A percentile compares a stretch with the other conserved stretches of the same genome.
phyloP scores from a whole-genome alignment of 2,888 invertebrate genomes.

The Callinectes sapidus region DNA sequence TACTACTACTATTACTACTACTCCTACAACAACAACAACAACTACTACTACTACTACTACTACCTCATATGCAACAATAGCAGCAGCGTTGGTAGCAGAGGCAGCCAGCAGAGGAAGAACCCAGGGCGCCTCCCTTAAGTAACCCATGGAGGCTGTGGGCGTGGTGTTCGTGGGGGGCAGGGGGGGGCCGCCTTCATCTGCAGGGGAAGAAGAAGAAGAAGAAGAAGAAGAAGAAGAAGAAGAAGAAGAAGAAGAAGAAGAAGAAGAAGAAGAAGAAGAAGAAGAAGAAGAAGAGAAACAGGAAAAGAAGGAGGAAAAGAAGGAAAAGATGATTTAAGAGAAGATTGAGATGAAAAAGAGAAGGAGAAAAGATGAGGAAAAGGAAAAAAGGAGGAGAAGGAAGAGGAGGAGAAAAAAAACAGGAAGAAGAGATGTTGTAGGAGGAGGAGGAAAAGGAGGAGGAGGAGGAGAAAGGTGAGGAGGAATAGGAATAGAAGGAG shows the following conservation, averaged over 20 bases:
- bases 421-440: neutral
- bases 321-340: neutral
- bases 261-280: neutral
- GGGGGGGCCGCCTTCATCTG: slow-evolving; percentile 6
- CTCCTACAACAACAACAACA: too few relatives aligned
- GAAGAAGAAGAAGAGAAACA: neutral
- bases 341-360: neutral
- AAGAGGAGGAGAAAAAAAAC: neutral
- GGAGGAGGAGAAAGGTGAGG: neutral
- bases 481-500: too few relatives aligned
- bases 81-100: slow-evolving; percentile 88
- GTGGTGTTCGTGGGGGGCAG: slow-evolving; percentile 45
- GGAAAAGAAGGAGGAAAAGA: too few relatives aligned
- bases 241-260: neutral
- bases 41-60: too few relatives aligned
- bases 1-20: too few relatives aligned
- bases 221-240: neutral
- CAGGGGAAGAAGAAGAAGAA: neutral
- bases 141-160: slow-evolving; percentile 19
- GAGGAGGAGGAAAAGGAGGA: neutral
- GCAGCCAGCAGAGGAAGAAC: slow-evolving; percentile 91
- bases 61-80: slow-evolving; percentile 88
- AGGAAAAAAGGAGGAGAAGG: neutral
- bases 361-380: neutral
- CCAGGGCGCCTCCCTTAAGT: slow-evolving; percentile 84